Conservation (phyloP, 2,797 vertebrate species). For the Leontopithecus rosalia region DNA sequence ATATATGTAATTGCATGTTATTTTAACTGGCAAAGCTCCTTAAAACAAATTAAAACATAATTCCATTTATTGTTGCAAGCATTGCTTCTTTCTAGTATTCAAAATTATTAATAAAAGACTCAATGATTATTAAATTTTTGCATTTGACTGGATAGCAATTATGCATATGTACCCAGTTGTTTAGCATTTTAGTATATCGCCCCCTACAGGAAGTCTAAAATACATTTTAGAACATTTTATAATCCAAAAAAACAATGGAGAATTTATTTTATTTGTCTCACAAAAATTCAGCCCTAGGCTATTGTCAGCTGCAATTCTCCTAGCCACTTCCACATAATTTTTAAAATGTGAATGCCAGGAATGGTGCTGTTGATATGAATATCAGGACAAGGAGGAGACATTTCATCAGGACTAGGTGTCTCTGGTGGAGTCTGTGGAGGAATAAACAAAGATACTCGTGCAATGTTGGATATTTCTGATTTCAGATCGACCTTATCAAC, state of each 20-base stretch:
- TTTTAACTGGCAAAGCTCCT: background rate
- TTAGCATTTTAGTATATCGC: background rate
- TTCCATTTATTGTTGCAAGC: background rate
- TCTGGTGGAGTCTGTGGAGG: slow-evolving; percentile 44
- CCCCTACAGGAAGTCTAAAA: background rate
- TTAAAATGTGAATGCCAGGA: slow-evolving; percentile 68
- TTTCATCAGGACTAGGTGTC: background rate
- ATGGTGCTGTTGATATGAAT: slow-evolving; percentile 66
- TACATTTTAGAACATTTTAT: slow-evolving; percentile 36
- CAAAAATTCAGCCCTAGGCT: slow-evolving; percentile 42
- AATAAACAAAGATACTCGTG: slow-evolving; percentile 72
- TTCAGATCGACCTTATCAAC: slow-evolving; percentile 70
- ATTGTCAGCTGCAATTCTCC: slow-evolving; percentile 70
- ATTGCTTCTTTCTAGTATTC: slow-evolving; percentile 19
- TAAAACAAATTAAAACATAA: slow-evolving; percentile 15
- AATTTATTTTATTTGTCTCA: background rate
- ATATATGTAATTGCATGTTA: background rate
- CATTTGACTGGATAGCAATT: slow-evolving; percentile 1
- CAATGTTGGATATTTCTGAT: slow-evolving; percentile 81
- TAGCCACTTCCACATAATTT: slow-evolving; percentile 77
- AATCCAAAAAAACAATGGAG: background rate
- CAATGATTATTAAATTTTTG: background rate
- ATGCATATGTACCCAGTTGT: background rate
- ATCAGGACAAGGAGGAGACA: background rate
- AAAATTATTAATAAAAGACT: slow-evolving; percentile 22